Evolutionary conservation across 2,888 invertebrate species (phyloP), one percentile per base, ranked within the genome.

Genomic region (Drosophila nigritarsus): DNA sequence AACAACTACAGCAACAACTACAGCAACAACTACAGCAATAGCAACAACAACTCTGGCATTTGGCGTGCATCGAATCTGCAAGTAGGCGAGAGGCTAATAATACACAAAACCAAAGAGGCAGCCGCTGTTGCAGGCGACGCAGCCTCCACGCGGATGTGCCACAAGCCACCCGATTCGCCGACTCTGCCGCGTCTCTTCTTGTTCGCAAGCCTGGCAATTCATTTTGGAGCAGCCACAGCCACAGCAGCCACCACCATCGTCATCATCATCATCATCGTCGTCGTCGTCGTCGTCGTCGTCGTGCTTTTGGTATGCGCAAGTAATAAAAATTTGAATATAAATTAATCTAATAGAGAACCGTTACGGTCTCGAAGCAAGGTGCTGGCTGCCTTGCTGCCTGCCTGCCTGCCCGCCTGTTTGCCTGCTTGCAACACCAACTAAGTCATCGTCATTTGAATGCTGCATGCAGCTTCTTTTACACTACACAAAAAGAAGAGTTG

Each of bases 241-340:
- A 11, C 53, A 54, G 27, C 54, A 18, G 24, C 24, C 65, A 66
- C 63, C 65, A 63, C 54, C 67, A 58, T 42, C 63, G 40, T 54
- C 70, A 32, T 60, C 64, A 0, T 48, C 48, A 9, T 32, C 32
- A 3, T 32, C 32, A 0, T 36, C 59, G 2, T 36, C 59, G 2
- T 42, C 34, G 5, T 42, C 30, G 3, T 48, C 56, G 9, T 65
- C 54, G 18, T 65, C 65, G 29, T 53, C 55, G 63, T 63, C 51
- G 62, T 45, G 71, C 67, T 74, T 75, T 83, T 83, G 83, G 87
- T 87, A 87, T 87, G 87, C 89, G 76, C 84, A 82, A 89, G 91
- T 80, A 90, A 91, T 92, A 91, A 91, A 91, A 91, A 91, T 92
- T 91, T 91, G 90, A 91, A 91, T 91, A 90, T 89, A 91, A 91